Evolutionary conservation across 2,113 vertebrate species (phyloP).

Genomic region (Sphyrna mokarran): DNA sequence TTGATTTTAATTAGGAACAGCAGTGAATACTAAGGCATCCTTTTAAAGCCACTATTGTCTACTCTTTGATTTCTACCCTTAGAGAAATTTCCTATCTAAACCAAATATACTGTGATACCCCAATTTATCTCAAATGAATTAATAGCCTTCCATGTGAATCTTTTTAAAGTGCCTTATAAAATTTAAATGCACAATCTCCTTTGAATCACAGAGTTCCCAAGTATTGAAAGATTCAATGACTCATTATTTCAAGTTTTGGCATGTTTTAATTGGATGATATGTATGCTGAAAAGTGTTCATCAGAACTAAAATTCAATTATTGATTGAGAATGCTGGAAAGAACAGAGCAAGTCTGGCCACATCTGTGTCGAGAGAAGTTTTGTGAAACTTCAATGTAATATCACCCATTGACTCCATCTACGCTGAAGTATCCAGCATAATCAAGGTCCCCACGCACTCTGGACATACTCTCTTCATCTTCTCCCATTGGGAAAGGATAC

Average conservation of each 20-base stretch:
- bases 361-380: too few species aligned
- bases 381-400: too few species aligned
- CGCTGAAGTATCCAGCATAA: too few species aligned
- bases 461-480: too few species aligned
- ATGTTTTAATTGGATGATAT: neutral
- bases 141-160: neutral
- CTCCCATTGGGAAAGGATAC: too few species aligned
- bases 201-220: neutral
- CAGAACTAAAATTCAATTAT: neutral
- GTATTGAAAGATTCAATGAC: neutral
- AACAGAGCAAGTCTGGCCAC: too few species aligned
- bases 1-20: too few species aligned
- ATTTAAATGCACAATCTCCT: neutral
- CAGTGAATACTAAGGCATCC: too few species aligned
- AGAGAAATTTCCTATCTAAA: neutral
- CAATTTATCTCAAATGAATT: neutral
- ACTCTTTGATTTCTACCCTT: neutral
- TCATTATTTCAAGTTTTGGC: neutral
- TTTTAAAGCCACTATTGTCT: neutral
- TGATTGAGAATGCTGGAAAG: neutral
- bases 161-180: neutral
- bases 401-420: too few species aligned
- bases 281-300: neutral
- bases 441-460: too few species aligned
- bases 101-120: neutral